A percentile compares a stretch with the other conserved stretches of the same genome.
These are phyloP conservation scores for Ammodytes dubius DNA, from an alignment of 2,113 vertebrate genomes.

Conservation along the genomic window DNA sequence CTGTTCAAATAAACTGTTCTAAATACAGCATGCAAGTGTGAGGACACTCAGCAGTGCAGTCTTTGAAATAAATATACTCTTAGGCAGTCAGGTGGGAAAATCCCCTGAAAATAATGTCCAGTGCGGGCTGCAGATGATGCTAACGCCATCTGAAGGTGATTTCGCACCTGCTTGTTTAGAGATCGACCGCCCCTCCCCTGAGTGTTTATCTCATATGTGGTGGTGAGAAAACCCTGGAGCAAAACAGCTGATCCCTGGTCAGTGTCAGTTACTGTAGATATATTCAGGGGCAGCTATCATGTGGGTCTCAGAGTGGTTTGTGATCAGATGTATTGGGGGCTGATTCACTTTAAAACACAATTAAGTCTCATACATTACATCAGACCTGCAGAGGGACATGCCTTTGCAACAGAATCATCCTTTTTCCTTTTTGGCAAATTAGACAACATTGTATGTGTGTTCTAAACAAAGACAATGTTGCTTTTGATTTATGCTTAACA, in stretches of 20 bases:
- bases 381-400: not conserved
- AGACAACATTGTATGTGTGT: not conserved
- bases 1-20: not conserved
- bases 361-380: not conserved
- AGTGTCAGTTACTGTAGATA: not conserved
- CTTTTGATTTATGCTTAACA: not conserved
- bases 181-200: not conserved
- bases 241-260: constrained; percentile 43
- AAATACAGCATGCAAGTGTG: not conserved
- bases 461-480: not conserved
- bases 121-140: constrained; percentile 18
- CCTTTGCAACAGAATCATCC: too few species aligned
- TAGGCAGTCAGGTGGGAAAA: not conserved
- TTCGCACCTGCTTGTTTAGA: constrained; percentile 38
- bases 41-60: not conserved
- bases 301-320: not conserved
- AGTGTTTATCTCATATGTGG: not conserved
- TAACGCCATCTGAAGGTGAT: constrained; percentile 17
- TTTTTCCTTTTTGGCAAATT: not conserved
- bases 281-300: not conserved
- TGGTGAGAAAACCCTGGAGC: constrained; percentile 16
- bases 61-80: not conserved
- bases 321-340: not conserved
- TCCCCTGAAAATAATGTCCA: not conserved
- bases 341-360: not conserved